These are phyloP conservation scores for Zingel zingel DNA, from an alignment of 2,113 vertebrate genomes.

Conservation along the genomic window DNA sequence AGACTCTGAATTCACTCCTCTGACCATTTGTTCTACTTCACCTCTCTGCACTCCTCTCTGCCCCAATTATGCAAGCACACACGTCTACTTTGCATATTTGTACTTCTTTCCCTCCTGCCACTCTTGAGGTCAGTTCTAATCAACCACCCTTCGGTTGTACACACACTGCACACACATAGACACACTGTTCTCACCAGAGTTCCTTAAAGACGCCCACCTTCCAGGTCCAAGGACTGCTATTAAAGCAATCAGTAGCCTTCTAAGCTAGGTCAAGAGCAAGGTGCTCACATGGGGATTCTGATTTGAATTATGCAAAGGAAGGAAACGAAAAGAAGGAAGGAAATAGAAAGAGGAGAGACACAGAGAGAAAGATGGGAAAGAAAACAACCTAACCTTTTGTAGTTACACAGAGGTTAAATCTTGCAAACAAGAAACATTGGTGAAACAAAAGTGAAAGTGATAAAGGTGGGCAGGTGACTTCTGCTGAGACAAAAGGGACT, in stretches of 20 bases:
- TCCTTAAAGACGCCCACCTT: constrained; percentile 78
- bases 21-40: constrained; percentile 80
- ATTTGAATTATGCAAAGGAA: constrained; percentile 79
- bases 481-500: constrained; percentile 51
- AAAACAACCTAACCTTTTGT: constrained; percentile 57
- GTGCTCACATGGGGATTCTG: constrained; percentile 78
- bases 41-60: constrained; percentile 69
- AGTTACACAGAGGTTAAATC: constrained; percentile 33
- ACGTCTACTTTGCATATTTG: constrained; percentile 85
- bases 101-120: constrained; percentile 69
- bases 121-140: constrained; percentile 82
- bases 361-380: constrained; percentile 45
- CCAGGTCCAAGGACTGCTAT: constrained; percentile 80
- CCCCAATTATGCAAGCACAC: constrained; percentile 89
- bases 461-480: constrained; percentile 55
- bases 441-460: constrained; percentile 21
- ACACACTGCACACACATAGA: constrained; percentile 48
- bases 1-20: constrained; percentile 49
- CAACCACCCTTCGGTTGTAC: constrained; percentile 78
- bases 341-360: constrained; percentile 48
- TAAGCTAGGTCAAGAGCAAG: constrained; percentile 80
- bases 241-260: constrained; percentile 86
- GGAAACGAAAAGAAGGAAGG: constrained; percentile 43
- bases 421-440: constrained; percentile 19
- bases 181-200: constrained; percentile 62